phyloP scores from a whole-genome alignment of 2,797 vertebrate species.

The Sebastes hopkinsi region DNA sequence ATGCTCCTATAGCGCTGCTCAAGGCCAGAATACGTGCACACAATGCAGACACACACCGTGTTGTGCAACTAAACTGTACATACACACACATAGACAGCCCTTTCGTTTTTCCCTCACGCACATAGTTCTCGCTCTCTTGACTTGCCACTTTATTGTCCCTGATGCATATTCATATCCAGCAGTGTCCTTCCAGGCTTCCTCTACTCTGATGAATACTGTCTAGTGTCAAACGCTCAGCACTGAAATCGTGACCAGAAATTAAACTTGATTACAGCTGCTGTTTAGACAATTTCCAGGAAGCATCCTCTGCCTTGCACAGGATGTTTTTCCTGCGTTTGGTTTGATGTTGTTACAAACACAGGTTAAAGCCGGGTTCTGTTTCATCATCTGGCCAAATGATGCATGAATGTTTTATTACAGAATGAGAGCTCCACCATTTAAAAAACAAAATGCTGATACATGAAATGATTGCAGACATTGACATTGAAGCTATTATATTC shows the following conservation, averaged over 20 bases:
- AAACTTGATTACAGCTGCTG: slow-evolving; percentile 30
- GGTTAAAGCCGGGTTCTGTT: background rate
- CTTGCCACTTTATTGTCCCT: background rate
- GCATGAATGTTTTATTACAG: background rate
- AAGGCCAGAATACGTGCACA: background rate
- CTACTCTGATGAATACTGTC: background rate
- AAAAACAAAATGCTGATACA: background rate
- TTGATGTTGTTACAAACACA: slow-evolving; percentile 9
- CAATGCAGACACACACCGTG: background rate
- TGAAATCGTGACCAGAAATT: slow-evolving; percentile 32
- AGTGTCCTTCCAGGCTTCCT: slow-evolving; percentile 1
- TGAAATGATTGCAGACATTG: background rate
- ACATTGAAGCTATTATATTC: background rate
- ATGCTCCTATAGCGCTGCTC: background rate
- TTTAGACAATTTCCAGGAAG: slow-evolving; percentile 39
- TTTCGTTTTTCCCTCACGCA: too few relatives aligned
- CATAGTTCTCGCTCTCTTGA: background rate
- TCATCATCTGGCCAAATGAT: background rate
- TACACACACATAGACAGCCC: background rate
- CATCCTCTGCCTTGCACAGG: slow-evolving; percentile 5
- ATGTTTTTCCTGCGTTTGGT: slow-evolving; percentile 22
- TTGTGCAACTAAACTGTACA: background rate
- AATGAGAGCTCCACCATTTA: background rate
- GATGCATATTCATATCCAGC: slow-evolving; percentile 29
- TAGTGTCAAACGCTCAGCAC: slow-evolving; percentile 5